Conservation (phyloP, 2,888 invertebrate species). For the Drosophila mulleri region DNA sequence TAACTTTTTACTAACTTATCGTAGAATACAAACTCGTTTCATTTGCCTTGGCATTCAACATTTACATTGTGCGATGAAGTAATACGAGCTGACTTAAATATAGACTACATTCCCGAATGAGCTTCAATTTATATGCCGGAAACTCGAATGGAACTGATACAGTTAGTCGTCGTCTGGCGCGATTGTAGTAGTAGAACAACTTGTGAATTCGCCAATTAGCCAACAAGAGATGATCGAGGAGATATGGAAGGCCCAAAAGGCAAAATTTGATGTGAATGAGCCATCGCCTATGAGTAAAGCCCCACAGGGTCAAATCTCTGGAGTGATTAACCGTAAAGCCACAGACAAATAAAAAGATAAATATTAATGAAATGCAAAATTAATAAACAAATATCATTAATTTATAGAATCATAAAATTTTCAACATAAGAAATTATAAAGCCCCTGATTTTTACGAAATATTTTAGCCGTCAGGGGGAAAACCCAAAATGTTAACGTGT, state of each 20-base stretch:
- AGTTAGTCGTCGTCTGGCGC: constrained; percentile 22
- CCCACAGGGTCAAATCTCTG: too few relatives aligned
- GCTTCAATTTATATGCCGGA: constrained; percentile 69
- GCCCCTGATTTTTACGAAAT: constrained; percentile 2
- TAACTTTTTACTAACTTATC: constrained; percentile 38
- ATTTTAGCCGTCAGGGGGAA: background rate
- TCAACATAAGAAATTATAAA: constrained; percentile 15
- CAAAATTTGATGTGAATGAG: constrained; percentile 52
- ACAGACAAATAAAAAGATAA: too few relatives aligned
- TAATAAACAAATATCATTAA: constrained; percentile 17
- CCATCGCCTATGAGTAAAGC: background rate
- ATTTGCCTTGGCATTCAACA: constrained; percentile 39
- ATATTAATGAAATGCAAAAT: background rate
- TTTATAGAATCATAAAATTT: constrained; percentile 8
- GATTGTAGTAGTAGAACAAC: constrained; percentile 52
- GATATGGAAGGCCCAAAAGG: constrained; percentile 34
- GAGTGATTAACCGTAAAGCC: too few relatives aligned
- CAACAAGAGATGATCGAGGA: constrained; percentile 25
- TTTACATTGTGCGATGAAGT: constrained; percentile 59
- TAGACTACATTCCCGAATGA: constrained; percentile 38
- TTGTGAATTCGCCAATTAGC: constrained; percentile 38
- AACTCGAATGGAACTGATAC: constrained; percentile 49
- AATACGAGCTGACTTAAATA: constrained; percentile 57
- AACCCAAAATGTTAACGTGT: background rate
- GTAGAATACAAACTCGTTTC: constrained; percentile 55